A percentile compares a stretch with the other conserved stretches of the same genome.
These are phyloP conservation scores for Diadema setosum DNA, from an alignment of 35 echinoderm and acorn worm genomes.

Conservation along the genomic window DNA sequence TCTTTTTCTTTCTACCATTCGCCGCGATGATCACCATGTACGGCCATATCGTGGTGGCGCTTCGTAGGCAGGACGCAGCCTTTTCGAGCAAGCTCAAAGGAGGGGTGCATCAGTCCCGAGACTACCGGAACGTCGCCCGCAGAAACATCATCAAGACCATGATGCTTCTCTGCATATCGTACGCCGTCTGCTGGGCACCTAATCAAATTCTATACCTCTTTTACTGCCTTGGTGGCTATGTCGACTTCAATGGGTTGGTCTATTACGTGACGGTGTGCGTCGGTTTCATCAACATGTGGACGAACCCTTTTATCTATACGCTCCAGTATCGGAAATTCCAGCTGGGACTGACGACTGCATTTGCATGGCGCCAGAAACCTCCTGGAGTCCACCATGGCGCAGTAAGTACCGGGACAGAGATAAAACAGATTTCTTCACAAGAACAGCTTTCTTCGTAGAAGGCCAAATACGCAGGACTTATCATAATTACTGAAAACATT, in stretches of 20 bases:
- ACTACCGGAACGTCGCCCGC: background rate
- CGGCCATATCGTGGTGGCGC: too few species aligned
- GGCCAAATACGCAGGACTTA: too few species aligned
- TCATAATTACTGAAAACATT: too few species aligned
- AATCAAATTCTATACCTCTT: constrained; percentile 57
- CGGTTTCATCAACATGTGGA: constrained; percentile 74
- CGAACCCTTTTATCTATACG: constrained; percentile 76
- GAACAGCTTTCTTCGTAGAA: too few species aligned
- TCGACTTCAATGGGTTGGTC: constrained; percentile 28
- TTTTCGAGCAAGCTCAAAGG: too few species aligned
- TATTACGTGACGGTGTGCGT: constrained; percentile 28
- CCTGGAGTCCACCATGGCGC: background rate
- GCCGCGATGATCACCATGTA: too few species aligned
- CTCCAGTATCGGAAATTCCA: constrained; percentile 70
- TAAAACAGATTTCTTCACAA: too few species aligned
- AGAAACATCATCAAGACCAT: constrained; percentile 63
- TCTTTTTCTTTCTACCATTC: too few species aligned
- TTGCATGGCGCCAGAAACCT: background rate
- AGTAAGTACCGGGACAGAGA: too few species aligned
- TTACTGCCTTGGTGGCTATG: constrained; percentile 39
- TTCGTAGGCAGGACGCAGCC: too few species aligned
- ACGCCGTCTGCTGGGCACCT: constrained; percentile 55
- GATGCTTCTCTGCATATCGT: constrained; percentile 26
- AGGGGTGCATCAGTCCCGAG: background rate
- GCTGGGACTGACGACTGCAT: constrained; percentile 18